Base-by-base conservation (phyloP, 2,888 invertebrate species). In the Barypeithes pellucidus region DNA sequence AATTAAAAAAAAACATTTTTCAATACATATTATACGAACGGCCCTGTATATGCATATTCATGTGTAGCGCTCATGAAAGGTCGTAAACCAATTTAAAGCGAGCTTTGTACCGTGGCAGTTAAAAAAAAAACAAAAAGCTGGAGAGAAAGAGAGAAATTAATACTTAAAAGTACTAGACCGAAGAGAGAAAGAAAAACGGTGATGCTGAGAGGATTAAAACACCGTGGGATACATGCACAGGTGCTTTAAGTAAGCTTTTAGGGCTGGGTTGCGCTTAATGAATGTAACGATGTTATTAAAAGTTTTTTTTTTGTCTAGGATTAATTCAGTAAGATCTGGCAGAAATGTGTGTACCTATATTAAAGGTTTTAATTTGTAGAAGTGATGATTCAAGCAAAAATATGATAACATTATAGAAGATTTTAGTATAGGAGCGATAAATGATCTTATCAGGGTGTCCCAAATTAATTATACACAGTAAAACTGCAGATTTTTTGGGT, bases 141-240 rank as follows among this genome's bases (percentile, higher is more conserved):
- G 45, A 61, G 16, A 22, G 59, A 59, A 57, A 57, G 45, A 61
- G 61, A 61, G 22, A 16, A 41, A 14, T 16, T 60, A 45, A 61
- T 61, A 61, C 24, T 29, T 43, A 16, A 45, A 24, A 16, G 14
- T 24, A 43, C 45, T 18, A 36, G 33, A 4, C 50, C 20, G 43
- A 59, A 41, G 61, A 72, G 66, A 72, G 50, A 59, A 18, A 43
- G 47, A 12, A 33, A 43, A 43, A 60, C 20, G 33, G 59, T 36
- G 59, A 52, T 22, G 36, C 47, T 47, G 47, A 65, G 47, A 66
- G 61, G 54, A 61, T 77, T 77, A 78, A 80, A 78, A 75, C 77
- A 81, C 80, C 81, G 81, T 81, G 81, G 80, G 81, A 81, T 79
- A 76, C 77, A 76, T 61, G 77, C 77, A 80, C 81, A 81, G 80